Conservation (phyloP, 2,113 vertebrate genomes). For the Notothenia coriiceps region DNA sequence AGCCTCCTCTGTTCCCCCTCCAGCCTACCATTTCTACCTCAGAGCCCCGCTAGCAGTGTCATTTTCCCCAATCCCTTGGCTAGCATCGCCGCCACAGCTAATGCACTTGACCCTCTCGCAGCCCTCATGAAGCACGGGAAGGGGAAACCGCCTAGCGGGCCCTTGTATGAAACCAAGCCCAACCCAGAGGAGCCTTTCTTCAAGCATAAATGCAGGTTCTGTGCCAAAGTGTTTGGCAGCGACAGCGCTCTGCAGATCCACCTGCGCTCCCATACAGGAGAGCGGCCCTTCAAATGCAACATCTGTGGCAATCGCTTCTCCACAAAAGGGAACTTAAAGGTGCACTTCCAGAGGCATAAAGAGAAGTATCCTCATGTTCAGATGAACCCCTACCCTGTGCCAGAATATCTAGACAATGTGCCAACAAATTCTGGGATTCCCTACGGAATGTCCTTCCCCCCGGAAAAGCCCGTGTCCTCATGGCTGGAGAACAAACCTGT, state of each 20-base stretch:
- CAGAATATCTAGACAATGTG: slow-evolving; percentile 97
- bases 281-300: slow-evolving; percentile 99
- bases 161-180: slow-evolving; percentile 93
- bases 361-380: slow-evolving; percentile 98
- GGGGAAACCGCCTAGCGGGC: slow-evolving; percentile 91
- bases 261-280: slow-evolving; percentile 97
- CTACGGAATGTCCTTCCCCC: slow-evolving; percentile 95
- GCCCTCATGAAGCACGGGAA: slow-evolving; percentile 96
- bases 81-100: slow-evolving; percentile 95
- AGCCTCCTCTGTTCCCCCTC: slow-evolving; percentile 86
- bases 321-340: slow-evolving; percentile 98
- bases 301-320: slow-evolving; percentile 99
- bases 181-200: slow-evolving; percentile 96
- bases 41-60: slow-evolving; percentile 91
- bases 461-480: slow-evolving; percentile 92
- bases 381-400: slow-evolving; percentile 99
- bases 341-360: slow-evolving; percentile 98
- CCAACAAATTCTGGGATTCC: slow-evolving; percentile 97
- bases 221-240: slow-evolving; percentile 99
- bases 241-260: slow-evolving; percentile 99
- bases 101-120: slow-evolving; percentile 91
- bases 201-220: slow-evolving; percentile 98
- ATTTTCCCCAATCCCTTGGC: slow-evolving; percentile 97
- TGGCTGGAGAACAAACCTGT: slow-evolving; percentile 96
- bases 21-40: slow-evolving; percentile 95